Evolutionary conservation across 2,797 vertebrate genomes (phyloP).

Genomic region (Gobionotothen gibberifrons): DNA sequence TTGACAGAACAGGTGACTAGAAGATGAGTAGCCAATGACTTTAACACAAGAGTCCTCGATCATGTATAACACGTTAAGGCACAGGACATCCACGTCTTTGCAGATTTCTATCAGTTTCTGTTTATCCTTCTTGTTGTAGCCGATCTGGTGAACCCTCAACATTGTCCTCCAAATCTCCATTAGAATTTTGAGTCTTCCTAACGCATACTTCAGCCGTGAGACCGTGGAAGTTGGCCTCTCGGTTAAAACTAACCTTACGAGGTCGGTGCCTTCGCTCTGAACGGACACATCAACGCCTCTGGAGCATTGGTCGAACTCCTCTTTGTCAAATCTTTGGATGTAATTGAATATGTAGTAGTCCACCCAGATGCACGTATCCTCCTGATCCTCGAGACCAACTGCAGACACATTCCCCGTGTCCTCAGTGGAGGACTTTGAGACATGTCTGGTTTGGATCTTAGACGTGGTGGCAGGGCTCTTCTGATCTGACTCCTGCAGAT

Average conservation of each 20-base stretch:
- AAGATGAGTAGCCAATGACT: slow-evolving; percentile 11
- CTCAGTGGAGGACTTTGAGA: not conserved
- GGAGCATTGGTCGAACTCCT: slow-evolving; percentile 9
- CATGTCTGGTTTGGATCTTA: not conserved
- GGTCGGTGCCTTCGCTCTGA: not conserved
- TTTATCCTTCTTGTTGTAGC: not conserved
- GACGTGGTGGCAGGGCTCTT: not conserved
- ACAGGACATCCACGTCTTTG: fast-evolving
- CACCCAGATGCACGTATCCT: slow-evolving; percentile 35
- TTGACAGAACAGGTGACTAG: slow-evolving; percentile 10
- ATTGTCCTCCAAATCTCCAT: fast-evolving
- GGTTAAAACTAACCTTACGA: slow-evolving; percentile 25
- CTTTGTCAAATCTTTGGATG: slow-evolving; percentile 28
- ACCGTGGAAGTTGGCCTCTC: not conserved
- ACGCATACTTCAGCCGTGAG: not conserved
- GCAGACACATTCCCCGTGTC: not conserved
- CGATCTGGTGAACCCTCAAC: slow-evolving; percentile 40
- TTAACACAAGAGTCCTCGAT: slow-evolving; percentile 39
- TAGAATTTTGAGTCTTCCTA: not conserved
- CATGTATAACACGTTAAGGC: not conserved
- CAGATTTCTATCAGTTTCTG: slow-evolving; percentile 42
- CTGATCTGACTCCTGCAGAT: slow-evolving; percentile 11
- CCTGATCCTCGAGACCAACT: fast-evolving
- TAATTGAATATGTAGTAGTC: slow-evolving; percentile 50
- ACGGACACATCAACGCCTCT: not conserved